Evolutionary conservation across 2,888 invertebrate species (phyloP), one percentile per base, ranked within the genome.

Genomic region (Beris morrisii): DNA sequence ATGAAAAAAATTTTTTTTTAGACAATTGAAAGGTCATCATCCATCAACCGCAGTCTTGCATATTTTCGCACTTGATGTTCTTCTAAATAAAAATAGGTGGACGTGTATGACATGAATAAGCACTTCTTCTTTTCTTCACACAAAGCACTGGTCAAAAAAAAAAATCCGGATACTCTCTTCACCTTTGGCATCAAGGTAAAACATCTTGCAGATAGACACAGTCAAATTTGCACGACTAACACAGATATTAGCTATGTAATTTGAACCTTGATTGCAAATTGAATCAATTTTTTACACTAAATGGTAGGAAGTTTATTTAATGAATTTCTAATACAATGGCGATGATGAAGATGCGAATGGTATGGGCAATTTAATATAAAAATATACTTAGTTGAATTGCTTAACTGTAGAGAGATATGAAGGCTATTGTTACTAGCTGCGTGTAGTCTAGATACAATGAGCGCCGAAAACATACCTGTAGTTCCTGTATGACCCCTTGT

Each of bases 111-210:
- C 46, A 59, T 59, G 58, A 46, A 44, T 32, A 59, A 48, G 58
- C 58, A 44, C 44, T 59, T 59, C 9, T 59, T 59, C 58, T 56
- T n/a, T 50, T 50, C 12, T 9, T 13, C 15, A 15, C 22, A 28
- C 15, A 28, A 13, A 13, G 50, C 9, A 3, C 11, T 48, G 48
- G 28, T 46, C 58, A 31, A 59, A 48, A 59, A 22, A 22, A 22
- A 57, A 59, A 22, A 22, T 59, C 58, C 58, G 58, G 58, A 59
- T 59, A 59, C 58, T 46, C 58, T 59, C 58, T 59, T 59, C 58
- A 59, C 58, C 58, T 59, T 59, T 59, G 58, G 58, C 58, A 59
- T 59, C 58, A 59, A 59, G 58, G 58, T 48, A 9, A 31, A 30
- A 11, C 9, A 48, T 59, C 30, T 59, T 46, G 43, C 30, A 30